A percentile compares a stretch with the other conserved stretches of the same genome.
These are phyloP conservation scores for Amblyopsis hoosieri DNA, from an alignment of 2,797 vertebrate species.

Conservation along the genomic window DNA sequence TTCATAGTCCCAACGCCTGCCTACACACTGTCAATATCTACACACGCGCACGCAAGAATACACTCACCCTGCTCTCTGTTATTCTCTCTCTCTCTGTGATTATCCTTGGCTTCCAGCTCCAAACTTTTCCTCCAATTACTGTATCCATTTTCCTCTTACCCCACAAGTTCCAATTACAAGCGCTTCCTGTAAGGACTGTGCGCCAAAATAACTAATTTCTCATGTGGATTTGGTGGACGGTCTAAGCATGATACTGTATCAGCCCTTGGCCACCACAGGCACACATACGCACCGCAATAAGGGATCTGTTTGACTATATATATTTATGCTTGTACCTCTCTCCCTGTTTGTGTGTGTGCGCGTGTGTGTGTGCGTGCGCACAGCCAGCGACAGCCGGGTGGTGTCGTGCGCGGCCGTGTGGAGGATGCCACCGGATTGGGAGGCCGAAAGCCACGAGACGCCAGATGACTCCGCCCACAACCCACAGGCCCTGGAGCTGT, in stretches of 20 bases:
- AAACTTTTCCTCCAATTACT: slow-evolving; percentile 67
- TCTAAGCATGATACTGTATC: slow-evolving; percentile 23
- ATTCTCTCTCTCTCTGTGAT: not conserved
- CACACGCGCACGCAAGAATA: slow-evolving; percentile 50
- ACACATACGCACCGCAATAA: not conserved
- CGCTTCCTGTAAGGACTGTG: slow-evolving; percentile 33
- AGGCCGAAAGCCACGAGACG: slow-evolving; percentile 92
- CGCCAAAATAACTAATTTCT: slow-evolving; percentile 58
- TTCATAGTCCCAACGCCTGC: slow-evolving; percentile 51
- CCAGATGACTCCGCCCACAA: slow-evolving; percentile 96
- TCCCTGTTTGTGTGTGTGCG: too few species aligned
- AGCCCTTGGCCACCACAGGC: slow-evolving; percentile 10
- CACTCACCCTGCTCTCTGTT: slow-evolving; percentile 5
- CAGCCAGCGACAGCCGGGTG: slow-evolving; percentile 93
- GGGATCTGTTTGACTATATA: slow-evolving; percentile 6
- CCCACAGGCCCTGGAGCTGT: slow-evolving; percentile 93
- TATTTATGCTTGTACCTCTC: not conserved
- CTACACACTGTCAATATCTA: slow-evolving; percentile 62
- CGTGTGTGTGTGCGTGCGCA: too few species aligned
- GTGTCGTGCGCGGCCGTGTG: slow-evolving; percentile 92
- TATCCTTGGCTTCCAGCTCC: slow-evolving; percentile 27
- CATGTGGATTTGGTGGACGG: slow-evolving; percentile 38
- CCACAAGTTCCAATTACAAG: slow-evolving; percentile 63
- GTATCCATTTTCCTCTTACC: slow-evolving; percentile 54
- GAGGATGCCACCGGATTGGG: slow-evolving; percentile 96